These are phyloP conservation scores for Simalia tracyae DNA, from an alignment of 2,797 vertebrate species.

Conservation along the genomic window DNA sequence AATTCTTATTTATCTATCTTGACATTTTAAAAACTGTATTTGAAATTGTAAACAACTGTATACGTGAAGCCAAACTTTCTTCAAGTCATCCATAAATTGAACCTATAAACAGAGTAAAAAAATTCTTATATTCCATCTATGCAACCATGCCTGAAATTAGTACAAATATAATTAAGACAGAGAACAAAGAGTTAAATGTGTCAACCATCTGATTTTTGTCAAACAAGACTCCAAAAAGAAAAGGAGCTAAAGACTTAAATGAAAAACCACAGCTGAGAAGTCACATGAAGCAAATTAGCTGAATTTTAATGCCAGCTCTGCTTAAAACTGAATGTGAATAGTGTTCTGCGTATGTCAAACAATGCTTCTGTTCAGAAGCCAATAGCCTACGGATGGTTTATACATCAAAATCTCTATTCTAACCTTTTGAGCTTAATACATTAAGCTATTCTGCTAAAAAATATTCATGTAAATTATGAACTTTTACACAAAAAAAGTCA, in stretches of 20 bases:
- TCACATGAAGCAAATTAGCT: conserved; percentile 77
- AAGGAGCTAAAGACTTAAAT: conserved; percentile 69
- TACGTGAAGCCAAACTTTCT: background rate
- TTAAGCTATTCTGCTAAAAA: conserved; percentile 65
- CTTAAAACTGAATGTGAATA: conserved; percentile 69
- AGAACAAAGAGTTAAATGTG: conserved; percentile 68
- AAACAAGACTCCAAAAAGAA: conserved; percentile 61
- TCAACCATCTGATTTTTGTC: conserved; percentile 55
- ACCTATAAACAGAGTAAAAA: background rate
- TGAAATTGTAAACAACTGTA: background rate
- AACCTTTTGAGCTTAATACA: conserved; percentile 65
- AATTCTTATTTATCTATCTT: background rate
- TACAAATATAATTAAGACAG: conserved; percentile 31
- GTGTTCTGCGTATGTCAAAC: conserved; percentile 66
- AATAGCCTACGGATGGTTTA: conserved; percentile 64
- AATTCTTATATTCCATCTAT: background rate
- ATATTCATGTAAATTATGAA: conserved; percentile 75
- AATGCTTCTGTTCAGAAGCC: conserved; percentile 71
- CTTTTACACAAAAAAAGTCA: conserved; percentile 66
- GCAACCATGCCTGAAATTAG: background rate
- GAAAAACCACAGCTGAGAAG: conserved; percentile 75
- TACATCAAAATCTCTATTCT: conserved; percentile 70
- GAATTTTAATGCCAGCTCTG: conserved; percentile 69
- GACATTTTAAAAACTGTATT: background rate
- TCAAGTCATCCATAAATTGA: conserved; percentile 13